Conservation (phyloP, 30 jellyfish, hydroid and myxozoan species). For the Aurelia coerulea region DNA sequence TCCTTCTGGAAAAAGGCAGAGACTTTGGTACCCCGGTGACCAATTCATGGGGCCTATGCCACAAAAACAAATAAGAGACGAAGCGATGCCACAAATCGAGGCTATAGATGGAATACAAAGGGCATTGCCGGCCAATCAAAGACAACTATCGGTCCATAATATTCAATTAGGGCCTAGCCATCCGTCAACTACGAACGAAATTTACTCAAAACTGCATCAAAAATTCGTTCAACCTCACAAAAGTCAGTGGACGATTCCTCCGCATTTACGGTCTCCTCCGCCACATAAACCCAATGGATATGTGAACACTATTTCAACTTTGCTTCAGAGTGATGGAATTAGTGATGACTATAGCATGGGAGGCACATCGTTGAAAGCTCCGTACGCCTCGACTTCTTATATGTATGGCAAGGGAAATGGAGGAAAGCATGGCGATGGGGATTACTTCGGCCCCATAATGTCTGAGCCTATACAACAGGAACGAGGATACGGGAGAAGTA, state of each 20-base stretch:
- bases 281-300: conserved; percentile 9
- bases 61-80: background rate
- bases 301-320: conserved; percentile 24
- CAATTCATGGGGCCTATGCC: background rate
- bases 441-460: conserved; percentile 19
- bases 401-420: conserved; percentile 4
- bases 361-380: conserved; percentile 41
- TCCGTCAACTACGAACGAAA: background rate
- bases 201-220: conserved; percentile 24
- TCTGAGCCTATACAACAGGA: conserved; percentile 8
- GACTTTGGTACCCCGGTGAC: conserved; percentile 72
- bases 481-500: conserved; percentile 27
- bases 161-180: conserved; percentile 36
- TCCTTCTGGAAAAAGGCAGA: conserved; percentile 42
- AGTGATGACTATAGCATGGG: conserved; percentile 25
- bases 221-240: conserved; percentile 1
- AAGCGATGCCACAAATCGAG: background rate
- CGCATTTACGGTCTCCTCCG: background rate
- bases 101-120: conserved; percentile 17
- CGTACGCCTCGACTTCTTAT: conserved; percentile 29
- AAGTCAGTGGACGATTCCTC: background rate
- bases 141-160: conserved; percentile 21
- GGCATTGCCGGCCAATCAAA: conserved; percentile 15
- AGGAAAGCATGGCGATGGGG: background rate
- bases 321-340: conserved; percentile 17